These are phyloP conservation scores for Semicossyphus pulcher DNA, from an alignment of 2,113 vertebrate genomes.

Conservation along the genomic window DNA sequence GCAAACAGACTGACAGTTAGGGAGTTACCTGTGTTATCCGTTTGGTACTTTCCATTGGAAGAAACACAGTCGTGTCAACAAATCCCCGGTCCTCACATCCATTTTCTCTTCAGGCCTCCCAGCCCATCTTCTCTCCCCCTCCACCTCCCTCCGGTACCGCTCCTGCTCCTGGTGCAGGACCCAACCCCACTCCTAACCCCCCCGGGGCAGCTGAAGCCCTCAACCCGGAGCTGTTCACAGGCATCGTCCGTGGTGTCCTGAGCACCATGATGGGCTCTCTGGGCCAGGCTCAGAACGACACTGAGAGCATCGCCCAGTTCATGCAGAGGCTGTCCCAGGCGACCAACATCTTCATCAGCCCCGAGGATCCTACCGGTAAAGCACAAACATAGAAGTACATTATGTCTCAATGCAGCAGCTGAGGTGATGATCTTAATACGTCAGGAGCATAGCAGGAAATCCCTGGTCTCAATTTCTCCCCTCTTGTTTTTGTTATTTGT, in stretches of 20 bases:
- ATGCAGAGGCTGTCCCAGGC: constrained; percentile 92
- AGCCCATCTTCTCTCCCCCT: constrained; percentile 77
- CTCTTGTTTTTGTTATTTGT: background rate
- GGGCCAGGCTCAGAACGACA: constrained; percentile 88
- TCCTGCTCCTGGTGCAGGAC: constrained; percentile 26
- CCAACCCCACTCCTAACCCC: constrained; percentile 38
- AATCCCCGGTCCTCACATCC: background rate
- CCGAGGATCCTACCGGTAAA: constrained; percentile 85
- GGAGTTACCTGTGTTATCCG: background rate
- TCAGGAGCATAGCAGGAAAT: background rate
- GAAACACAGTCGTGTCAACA: background rate
- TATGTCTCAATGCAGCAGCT: background rate
- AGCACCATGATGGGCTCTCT: constrained; percentile 92
- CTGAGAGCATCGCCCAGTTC: constrained; percentile 92
- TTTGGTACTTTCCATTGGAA: background rate
- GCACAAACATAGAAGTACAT: background rate
- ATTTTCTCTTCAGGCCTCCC: constrained; percentile 65
- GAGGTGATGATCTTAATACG: background rate
- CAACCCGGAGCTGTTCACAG: constrained; percentile 90
- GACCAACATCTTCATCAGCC: constrained; percentile 90
- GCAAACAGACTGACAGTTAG: no score
- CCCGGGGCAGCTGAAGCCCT: constrained; percentile 78
- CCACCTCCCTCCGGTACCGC: constrained; percentile 45
- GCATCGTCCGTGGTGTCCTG: constrained; percentile 91
- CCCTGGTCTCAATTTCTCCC: background rate